phyloP scores from a whole-genome alignment of 2,797 vertebrate species.

The Paramormyrops hopkinsi region DNA sequence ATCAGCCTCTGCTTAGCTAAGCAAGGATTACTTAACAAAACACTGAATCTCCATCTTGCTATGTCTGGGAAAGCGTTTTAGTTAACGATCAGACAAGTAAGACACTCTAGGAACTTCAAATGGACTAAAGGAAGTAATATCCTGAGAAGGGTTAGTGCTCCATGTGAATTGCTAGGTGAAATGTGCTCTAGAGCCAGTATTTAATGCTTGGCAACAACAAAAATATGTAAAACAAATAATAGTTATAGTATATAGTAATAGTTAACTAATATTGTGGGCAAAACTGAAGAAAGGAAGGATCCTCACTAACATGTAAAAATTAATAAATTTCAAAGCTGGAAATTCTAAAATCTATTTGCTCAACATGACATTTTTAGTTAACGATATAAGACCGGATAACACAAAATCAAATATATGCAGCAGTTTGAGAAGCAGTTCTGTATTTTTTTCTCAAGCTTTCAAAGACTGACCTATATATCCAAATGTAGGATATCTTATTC shows the following conservation, averaged over 20 bases:
- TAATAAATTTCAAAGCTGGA: background rate
- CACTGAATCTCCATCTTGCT: background rate
- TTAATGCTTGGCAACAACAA: background rate
- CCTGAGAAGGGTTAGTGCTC: background rate
- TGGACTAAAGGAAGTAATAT: background rate
- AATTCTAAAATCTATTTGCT: background rate
- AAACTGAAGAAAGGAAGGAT: background rate
- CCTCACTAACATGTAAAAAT: background rate
- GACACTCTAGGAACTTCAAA: background rate
- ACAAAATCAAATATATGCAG: background rate
- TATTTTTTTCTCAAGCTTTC: constrained; percentile 25
- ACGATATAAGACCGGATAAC: background rate
- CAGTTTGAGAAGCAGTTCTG: background rate
- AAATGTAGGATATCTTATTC: constrained; percentile 22
- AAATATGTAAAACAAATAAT: background rate
- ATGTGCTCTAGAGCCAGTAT: background rate
- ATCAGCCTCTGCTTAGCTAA: background rate
- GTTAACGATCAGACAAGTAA: background rate
- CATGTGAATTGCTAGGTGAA: background rate
- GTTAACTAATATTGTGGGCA: background rate
- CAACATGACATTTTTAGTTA: background rate
- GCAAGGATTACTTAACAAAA: background rate
- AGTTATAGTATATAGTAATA: too few species aligned
- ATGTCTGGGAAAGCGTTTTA: background rate
- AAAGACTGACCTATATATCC: constrained; percentile 38